Conservation (phyloP, 2,888 invertebrate genomes). For the Conomelus anceps region DNA sequence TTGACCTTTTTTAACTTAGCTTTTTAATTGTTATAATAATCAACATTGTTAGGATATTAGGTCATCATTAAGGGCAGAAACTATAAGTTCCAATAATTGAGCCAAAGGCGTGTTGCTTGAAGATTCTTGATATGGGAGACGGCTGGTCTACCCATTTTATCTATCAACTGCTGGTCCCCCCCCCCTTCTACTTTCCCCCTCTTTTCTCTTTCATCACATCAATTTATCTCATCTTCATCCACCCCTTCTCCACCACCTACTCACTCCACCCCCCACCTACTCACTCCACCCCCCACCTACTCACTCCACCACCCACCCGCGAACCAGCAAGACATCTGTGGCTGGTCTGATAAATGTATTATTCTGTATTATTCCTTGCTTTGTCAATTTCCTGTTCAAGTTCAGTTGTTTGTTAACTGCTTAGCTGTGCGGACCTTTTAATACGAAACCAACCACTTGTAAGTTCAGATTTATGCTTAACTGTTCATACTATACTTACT, state of each 20-base stretch:
- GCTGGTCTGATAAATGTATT: not conserved
- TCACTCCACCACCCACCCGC: not conserved
- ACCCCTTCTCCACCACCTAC: slow-evolving; percentile 35
- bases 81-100: not conserved
- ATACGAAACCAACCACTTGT: not conserved
- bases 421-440: not conserved
- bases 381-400: not conserved
- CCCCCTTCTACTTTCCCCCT: not conserved
- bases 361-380: not conserved
- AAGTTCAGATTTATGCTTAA: not conserved
- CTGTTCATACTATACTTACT: too few species aligned
- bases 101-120: not conserved
- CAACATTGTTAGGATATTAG: not conserved
- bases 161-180: not conserved
- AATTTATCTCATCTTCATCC: slow-evolving; percentile 37
- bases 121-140: not conserved
- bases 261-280: not conserved
- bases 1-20: too few species aligned
- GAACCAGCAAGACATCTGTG: not conserved
- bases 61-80: not conserved
- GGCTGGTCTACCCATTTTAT: not conserved
- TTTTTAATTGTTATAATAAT: not conserved
- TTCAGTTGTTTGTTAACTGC: not conserved
- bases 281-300: not conserved
- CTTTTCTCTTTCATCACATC: too few species aligned